Evolutionary conservation across 2,113 vertebrate genomes (phyloP).

Genomic region (Peucedramus taeniatus): DNA sequence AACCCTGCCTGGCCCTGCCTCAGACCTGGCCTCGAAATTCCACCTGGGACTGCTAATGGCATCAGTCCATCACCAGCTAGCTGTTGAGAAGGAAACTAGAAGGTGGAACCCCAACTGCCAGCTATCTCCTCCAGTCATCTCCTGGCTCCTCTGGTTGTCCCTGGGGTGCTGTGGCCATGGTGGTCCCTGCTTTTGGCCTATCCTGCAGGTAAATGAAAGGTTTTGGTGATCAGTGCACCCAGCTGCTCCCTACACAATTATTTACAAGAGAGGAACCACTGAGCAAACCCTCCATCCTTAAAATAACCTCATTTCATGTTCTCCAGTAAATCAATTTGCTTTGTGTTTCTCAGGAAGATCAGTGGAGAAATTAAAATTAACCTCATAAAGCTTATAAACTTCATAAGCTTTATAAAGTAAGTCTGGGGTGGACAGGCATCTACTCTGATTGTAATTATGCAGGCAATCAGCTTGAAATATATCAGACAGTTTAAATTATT

Average conservation of each 20-base stretch:
- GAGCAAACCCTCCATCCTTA: neutral
- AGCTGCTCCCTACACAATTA: neutral
- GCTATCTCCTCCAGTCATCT: neutral
- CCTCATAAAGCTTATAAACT: neutral
- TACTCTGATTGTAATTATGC: neutral
- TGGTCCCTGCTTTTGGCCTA: neutral
- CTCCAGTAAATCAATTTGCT: neutral
- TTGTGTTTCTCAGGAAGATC: neutral
- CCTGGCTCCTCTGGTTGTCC: neutral
- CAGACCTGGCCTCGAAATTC: neutral
- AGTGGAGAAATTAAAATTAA: neutral
- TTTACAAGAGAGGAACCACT: neutral
- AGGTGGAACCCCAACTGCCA: neutral
- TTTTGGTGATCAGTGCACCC: neutral
- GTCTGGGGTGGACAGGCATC: neutral
- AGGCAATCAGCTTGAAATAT: neutral
- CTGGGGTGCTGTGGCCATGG: rapidly evolving
- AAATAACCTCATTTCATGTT: neutral
- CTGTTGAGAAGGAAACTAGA: neutral
- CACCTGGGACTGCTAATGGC: neutral
- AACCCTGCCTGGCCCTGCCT: neutral
- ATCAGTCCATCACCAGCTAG: neutral
- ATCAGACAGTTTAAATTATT: neutral
- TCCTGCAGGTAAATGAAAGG: neutral
- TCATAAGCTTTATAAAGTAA: no score